A percentile compares a stretch with the other conserved stretches of the same genome.
These are phyloP conservation scores for Burhinus bistriatus DNA, from an alignment of 2,113 vertebrate species.

Conservation along the genomic window DNA sequence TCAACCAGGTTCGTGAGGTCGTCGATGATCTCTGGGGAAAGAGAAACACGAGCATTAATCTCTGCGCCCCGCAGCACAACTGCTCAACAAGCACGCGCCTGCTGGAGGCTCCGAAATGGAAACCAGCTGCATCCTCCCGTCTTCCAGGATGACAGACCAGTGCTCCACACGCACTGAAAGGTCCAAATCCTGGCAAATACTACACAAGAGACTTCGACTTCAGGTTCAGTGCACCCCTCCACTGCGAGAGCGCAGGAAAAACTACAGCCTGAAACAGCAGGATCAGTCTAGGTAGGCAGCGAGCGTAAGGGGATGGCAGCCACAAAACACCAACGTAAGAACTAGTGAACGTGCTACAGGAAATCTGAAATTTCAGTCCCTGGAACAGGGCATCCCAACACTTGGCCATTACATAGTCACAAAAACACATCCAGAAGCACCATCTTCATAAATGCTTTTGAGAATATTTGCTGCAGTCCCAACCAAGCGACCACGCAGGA, in stretches of 20 bases:
- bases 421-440: background rate
- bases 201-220: fast-evolving
- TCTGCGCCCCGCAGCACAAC: background rate
- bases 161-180: fast-evolving
- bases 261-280: background rate
- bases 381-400: background rate
- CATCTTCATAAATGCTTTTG: background rate
- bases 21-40: constrained; percentile 89
- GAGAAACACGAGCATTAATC: background rate
- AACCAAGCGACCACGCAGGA: fast-evolving
- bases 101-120: background rate
- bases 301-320: background rate
- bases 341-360: background rate
- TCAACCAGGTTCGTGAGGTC: constrained; percentile 94
- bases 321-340: background rate
- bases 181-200: background rate
- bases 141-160: background rate
- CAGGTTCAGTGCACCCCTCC: background rate
- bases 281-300: background rate
- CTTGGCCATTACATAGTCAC: background rate
- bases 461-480: background rate
- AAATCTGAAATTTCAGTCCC: background rate
- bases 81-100: background rate
- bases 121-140: background rate
- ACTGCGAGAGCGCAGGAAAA: background rate